These are phyloP conservation scores for Chiridota heheva DNA, from an alignment of 35 echinoderm and acorn worm species.

Conservation along the genomic window DNA sequence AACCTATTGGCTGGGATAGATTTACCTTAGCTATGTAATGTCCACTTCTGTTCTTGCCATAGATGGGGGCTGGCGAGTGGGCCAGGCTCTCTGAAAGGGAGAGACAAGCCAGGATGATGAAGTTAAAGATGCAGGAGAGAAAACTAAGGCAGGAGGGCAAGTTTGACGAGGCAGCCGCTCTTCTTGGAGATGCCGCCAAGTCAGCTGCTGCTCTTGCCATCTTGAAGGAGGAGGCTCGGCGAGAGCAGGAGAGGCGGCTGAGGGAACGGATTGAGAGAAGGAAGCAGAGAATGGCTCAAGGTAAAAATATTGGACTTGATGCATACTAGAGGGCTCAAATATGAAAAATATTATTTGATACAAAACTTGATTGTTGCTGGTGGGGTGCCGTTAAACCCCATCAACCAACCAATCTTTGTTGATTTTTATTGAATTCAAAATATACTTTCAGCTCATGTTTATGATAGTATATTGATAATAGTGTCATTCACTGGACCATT, in stretches of 20 bases:
- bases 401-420: too few relatives aligned
- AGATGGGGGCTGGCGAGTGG: constrained; percentile 61
- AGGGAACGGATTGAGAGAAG: constrained; percentile 61
- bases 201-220: constrained; percentile 61
- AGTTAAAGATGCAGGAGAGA: constrained; percentile 48
- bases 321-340: too few relatives aligned
- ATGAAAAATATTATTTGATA: too few relatives aligned
- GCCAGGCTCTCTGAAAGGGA: constrained; percentile 59
- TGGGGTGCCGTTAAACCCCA: too few relatives aligned
- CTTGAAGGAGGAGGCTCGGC: constrained; percentile 48
- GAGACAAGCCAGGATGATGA: constrained; percentile 44
- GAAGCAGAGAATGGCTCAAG: constrained; percentile 69
- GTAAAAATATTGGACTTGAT: constrained; percentile 23
- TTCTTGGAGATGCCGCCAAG: constrained; percentile 50
- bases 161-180: constrained; percentile 40
- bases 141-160: constrained; percentile 49
- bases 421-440: too few relatives aligned
- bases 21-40: too few relatives aligned
- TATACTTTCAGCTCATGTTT: too few relatives aligned
- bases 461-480: too few relatives aligned
- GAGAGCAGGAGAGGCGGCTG: constrained; percentile 73
- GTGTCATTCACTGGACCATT: too few relatives aligned
- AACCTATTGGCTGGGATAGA: too few relatives aligned
- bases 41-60: too few relatives aligned
- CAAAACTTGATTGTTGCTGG: too few relatives aligned